Evolutionary conservation across 2,797 vertebrate genomes (phyloP), one percentile per base, ranked within the genome.

Genomic region (Periophthalmus magnuspinnatus): DNA sequence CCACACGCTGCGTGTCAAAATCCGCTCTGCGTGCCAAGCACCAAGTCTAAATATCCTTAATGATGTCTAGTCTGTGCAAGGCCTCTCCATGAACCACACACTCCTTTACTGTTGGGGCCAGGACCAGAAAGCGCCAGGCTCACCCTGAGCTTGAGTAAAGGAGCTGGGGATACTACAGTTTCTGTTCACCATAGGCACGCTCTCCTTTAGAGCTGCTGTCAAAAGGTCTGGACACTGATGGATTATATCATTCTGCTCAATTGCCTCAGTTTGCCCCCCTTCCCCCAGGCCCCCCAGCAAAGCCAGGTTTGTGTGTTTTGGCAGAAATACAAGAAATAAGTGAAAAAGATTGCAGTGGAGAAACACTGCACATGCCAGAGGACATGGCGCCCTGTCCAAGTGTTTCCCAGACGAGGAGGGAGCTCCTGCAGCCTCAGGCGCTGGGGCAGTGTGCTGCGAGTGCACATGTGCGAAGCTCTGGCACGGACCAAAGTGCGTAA

Each of bases 31-130:
- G 68, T 84, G 79, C 78, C 81, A 89, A 83, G 74, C 74, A 75
- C 79, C 70, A 74, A 74, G 72, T 77, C 78, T 86, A 74, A 78
- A 83, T 78, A 78, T 74, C 56, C 75, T 65, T 86, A 86, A 87
- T 88, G 71, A 86, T 84, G 81, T 86, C 83, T 89, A 79, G 69
- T 85, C 84, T 86, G 57, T 72, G 56, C 58, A 80, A 86, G 73
- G 65, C 79, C 77, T 79, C 68, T 83, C 61, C 59, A 57, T 83
- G 84, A 88, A 88, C 76, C 77, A 65, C 68, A 65, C 61, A 74
- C 41, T 75, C 62, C 79, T 76, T 81, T 78, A 86, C 67, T 68
- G 24, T 82, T 83, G 67, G 69, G 82, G 73, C 70, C 36, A 38
- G 64, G 81, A 70, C 74, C 56, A 59, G 68, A 73, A 65, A 74